Conservation (phyloP, 1,140 invertebrate species). For the Octopus sinensis region DNA sequence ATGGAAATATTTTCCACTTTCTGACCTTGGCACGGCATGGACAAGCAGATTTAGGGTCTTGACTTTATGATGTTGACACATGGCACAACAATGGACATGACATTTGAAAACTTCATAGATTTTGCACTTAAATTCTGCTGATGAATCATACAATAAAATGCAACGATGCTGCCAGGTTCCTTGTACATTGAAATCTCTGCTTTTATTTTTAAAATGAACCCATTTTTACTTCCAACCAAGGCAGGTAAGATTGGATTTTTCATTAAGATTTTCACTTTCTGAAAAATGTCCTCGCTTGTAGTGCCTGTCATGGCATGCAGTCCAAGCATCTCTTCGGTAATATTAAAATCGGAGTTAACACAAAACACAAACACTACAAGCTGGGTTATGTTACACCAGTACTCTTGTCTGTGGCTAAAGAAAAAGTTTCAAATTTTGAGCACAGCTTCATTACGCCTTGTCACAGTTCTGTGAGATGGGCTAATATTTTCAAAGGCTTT, state of each 20-base stretch:
- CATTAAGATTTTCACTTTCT: neutral
- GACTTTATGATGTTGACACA: slow-evolving; percentile 5
- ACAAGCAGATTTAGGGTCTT: neutral
- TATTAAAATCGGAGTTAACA: neutral
- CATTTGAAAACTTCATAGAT: slow-evolving; percentile 2
- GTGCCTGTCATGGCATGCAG: neutral
- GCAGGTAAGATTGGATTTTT: neutral
- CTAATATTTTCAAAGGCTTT: neutral
- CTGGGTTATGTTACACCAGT: neutral
- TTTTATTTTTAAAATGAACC: neutral
- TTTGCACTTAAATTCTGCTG: neutral
- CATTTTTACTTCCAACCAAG: neutral
- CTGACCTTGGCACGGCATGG: neutral
- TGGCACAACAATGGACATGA: neutral
- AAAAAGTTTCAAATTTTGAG: slow-evolving; percentile 8
- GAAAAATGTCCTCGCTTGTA: slow-evolving; percentile 1
- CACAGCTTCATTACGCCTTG: neutral
- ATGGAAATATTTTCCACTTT: neutral
- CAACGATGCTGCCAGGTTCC: neutral
- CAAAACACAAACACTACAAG: neutral
- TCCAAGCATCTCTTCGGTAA: neutral
- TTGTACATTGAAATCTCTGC: neutral
- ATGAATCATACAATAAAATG: neutral
- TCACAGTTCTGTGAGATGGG: neutral
- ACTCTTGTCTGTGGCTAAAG: neutral